phyloP scores from a whole-genome alignment of 2,888 invertebrate species.

The Psococerastis gibbosa region DNA sequence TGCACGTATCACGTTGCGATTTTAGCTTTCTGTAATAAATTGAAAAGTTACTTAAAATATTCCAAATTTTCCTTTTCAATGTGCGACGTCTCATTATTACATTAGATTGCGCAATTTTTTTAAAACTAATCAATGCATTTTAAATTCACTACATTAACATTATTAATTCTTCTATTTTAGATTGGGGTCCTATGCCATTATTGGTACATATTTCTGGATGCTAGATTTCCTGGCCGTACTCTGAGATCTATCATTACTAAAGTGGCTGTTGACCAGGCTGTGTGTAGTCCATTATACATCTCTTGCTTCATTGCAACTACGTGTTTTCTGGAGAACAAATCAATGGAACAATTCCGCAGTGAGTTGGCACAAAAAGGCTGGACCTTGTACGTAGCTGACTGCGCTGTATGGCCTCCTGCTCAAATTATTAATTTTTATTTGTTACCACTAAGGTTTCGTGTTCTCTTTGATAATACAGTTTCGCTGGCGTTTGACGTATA shows the following conservation, averaged over 20 bases:
- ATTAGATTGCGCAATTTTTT: no score
- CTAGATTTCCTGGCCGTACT: slow-evolving; percentile 45
- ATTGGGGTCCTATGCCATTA: slow-evolving; percentile 64
- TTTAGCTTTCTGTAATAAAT: no score
- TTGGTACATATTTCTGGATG: slow-evolving; percentile 68
- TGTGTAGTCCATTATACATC: slow-evolving; percentile 68
- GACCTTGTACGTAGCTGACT: slow-evolving; percentile 67
- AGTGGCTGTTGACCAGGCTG: slow-evolving; percentile 59
- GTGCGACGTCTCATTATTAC: no score
- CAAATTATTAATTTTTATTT: slow-evolving; percentile 85
- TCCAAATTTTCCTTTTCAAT: no score
- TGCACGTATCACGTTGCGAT: no score
- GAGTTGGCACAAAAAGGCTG: slow-evolving; percentile 57
- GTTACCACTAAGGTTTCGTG: slow-evolving; percentile 60
- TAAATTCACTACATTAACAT: no score
- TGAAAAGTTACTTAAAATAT: no score
- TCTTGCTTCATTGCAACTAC: slow-evolving; percentile 56
- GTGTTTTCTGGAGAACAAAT: slow-evolving; percentile 47
- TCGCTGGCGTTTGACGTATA: slow-evolving; percentile 74
- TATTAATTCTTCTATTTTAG: background rate
- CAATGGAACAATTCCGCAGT: slow-evolving; percentile 36
- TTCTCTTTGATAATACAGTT: slow-evolving; percentile 70
- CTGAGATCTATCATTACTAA: slow-evolving; percentile 50
- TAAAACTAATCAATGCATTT: no score
- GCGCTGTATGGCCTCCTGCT: slow-evolving; percentile 84